phyloP scores from a whole-genome alignment of 2,797 vertebrate genomes.

The Eidolon dupreanum region DNA sequence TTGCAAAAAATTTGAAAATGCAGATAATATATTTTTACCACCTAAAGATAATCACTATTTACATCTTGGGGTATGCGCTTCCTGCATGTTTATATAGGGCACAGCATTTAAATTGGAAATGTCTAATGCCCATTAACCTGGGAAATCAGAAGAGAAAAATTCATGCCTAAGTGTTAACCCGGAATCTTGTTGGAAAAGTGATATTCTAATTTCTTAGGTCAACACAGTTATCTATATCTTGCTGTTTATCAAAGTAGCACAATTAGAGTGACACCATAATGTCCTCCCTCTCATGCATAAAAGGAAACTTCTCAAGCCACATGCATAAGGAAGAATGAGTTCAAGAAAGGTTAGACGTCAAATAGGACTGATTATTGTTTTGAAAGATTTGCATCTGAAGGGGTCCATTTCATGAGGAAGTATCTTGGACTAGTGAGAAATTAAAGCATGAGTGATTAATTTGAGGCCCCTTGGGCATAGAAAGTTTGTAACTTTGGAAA shows the following conservation, averaged over 20 bases:
- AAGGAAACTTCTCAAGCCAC: conserved; percentile 33
- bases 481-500: conserved; percentile 34
- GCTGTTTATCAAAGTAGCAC: neutral
- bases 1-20: neutral
- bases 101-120: conserved; percentile 13
- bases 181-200: conserved; percentile 47
- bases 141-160: conserved; percentile 23
- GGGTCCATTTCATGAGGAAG: neutral
- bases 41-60: neutral
- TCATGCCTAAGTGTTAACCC: conserved; percentile 21
- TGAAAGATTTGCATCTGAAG: neutral
- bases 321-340: neutral
- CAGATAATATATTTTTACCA: conserved; percentile 35
- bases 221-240: neutral
- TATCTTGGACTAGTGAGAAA: conserved; percentile 44
- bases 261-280: neutral
- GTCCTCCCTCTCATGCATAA: neutral
- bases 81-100: neutral
- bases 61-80: neutral
- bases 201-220: conserved; percentile 15
- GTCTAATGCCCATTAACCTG: neutral
- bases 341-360: neutral
- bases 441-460: neutral
- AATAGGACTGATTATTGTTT: neutral
- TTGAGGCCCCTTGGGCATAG: neutral